Conservation (phyloP, 1,140 invertebrate genomes). For the Lanistes nyassanus region DNA sequence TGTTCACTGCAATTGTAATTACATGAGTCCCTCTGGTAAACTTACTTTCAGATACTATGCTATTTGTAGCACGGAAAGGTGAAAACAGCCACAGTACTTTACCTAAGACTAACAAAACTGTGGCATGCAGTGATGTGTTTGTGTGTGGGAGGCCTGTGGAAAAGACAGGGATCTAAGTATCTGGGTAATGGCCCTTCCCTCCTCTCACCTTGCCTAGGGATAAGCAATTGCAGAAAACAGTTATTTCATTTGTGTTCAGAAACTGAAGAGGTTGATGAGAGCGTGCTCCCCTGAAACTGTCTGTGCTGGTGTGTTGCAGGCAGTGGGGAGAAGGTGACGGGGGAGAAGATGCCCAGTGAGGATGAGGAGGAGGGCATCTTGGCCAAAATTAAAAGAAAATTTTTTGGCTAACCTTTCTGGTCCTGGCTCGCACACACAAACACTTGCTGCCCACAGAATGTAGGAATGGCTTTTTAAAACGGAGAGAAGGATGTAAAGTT, state of each 20-base stretch:
- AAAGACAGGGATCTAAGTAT: too few relatives aligned
- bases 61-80: too few relatives aligned
- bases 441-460: background rate
- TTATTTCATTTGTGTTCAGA: too few relatives aligned
- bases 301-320: conserved; percentile 20
- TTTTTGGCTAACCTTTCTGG: conserved; percentile 71
- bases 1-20: background rate
- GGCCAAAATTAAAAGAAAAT: conserved; percentile 74
- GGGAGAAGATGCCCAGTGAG: conserved; percentile 67
- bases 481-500: too few relatives aligned
- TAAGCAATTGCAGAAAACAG: too few relatives aligned
- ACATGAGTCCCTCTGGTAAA: background rate
- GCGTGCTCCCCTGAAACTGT: background rate
- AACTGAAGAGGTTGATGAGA: too few relatives aligned
- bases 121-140: too few relatives aligned
- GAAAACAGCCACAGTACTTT: background rate
- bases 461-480: background rate
- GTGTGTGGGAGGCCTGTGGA: too few relatives aligned
- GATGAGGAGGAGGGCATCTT: conserved; percentile 69
- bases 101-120: background rate
- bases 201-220: too few relatives aligned
- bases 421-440: conserved; percentile 1
- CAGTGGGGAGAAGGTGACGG: conserved; percentile 51
- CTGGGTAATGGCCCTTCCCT: too few relatives aligned
- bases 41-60: too few relatives aligned